phyloP scores from a whole-genome alignment of 1,140 invertebrate genomes.

The Drosophila prosaltans region DNA sequence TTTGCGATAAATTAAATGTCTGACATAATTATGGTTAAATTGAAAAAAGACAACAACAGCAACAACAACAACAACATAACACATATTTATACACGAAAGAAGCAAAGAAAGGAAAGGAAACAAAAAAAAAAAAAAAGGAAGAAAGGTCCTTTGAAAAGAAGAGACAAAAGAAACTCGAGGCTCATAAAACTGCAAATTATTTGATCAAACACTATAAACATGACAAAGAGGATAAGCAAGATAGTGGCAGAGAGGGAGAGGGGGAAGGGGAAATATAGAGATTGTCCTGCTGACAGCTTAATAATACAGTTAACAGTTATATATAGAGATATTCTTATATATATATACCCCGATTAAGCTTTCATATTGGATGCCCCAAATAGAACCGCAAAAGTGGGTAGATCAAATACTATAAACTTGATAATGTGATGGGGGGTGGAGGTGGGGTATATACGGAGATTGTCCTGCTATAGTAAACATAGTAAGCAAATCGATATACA shows the following conservation, averaged over 20 bases:
- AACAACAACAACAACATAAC: background rate
- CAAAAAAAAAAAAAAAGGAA: background rate
- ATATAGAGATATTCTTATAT: background rate
- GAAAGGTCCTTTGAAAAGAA: constrained; percentile 28
- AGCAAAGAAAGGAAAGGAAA: constrained; percentile 19
- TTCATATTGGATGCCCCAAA: background rate
- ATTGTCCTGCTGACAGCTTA: constrained; percentile 51
- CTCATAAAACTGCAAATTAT: constrained; percentile 68
- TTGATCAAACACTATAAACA: constrained; percentile 71
- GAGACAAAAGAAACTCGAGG: background rate
- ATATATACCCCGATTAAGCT: background rate
- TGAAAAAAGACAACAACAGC: constrained; percentile 45
- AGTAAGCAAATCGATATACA: too few relatives aligned
- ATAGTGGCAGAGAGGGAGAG: background rate
- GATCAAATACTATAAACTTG: too few relatives aligned
- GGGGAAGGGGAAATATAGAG: constrained; percentile 17
- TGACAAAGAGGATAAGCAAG: constrained; percentile 19
- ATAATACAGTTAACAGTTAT: constrained; percentile 49
- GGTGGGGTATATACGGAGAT: too few relatives aligned
- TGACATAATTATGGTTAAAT: constrained; percentile 80
- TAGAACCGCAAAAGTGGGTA: background rate
- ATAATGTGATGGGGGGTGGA: too few relatives aligned
- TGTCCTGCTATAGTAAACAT: too few relatives aligned
- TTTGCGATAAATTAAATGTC: constrained; percentile 75
- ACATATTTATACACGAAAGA: too few relatives aligned